phyloP scores from a whole-genome alignment of 1,140 invertebrate genomes.

The Dinoponera quadriceps region DNA sequence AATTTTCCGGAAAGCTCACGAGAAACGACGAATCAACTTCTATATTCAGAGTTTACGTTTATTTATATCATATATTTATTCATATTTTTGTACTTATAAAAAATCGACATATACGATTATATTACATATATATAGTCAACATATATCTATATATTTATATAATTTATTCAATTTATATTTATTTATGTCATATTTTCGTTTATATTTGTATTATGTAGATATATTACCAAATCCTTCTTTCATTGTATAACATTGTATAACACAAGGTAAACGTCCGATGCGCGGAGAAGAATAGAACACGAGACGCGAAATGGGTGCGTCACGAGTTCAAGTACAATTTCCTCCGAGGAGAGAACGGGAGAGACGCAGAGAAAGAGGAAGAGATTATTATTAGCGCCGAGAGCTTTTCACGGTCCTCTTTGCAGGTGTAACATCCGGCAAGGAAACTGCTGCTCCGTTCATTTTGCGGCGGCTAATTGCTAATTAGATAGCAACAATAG shows the following conservation, averaged over 20 bases:
- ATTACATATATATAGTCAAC: too few species aligned
- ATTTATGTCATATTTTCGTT: too few species aligned
- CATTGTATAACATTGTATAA: not conserved
- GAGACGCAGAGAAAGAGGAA: constrained; percentile 14
- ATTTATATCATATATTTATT: too few species aligned
- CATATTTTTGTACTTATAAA: too few species aligned
- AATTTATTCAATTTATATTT: too few species aligned
- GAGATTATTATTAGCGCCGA: not conserved
- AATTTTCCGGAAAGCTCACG: too few species aligned
- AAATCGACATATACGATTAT: too few species aligned
- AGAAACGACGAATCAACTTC: too few species aligned
- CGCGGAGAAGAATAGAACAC: not conserved
- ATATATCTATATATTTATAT: too few species aligned
- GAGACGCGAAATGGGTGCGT: not conserved
- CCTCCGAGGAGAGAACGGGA: constrained; percentile 10
- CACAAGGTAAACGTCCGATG: not conserved
- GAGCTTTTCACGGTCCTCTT: not conserved
- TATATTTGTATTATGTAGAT: too few species aligned
- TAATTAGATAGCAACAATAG: constrained; percentile 54
- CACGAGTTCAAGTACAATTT: constrained; percentile 2
- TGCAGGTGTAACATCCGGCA: constrained; percentile 61
- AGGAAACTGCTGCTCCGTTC: constrained; percentile 18
- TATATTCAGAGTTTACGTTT: too few species aligned
- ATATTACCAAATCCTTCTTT: too few species aligned
- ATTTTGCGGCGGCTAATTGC: constrained; percentile 45